These are phyloP conservation scores for Piaya cayana DNA, from an alignment of 2,113 vertebrate genomes.

Conservation along the genomic window DNA sequence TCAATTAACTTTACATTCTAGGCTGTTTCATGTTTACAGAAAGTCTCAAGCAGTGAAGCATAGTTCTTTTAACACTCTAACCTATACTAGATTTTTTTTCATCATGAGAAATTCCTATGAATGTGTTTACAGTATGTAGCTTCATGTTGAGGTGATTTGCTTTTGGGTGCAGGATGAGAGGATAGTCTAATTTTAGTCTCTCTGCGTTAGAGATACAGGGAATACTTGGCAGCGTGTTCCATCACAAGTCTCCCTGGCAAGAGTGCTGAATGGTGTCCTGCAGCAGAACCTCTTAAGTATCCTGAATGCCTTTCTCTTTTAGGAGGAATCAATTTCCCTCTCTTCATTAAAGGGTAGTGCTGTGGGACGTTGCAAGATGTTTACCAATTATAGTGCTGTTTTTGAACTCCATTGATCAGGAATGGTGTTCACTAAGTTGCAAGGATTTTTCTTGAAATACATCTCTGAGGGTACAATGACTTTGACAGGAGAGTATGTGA, in stretches of 20 bases:
- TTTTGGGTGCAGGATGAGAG: neutral
- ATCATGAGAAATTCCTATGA: neutral
- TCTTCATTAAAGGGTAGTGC: neutral
- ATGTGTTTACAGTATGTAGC: neutral
- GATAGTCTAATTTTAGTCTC: neutral
- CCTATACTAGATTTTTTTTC: neutral
- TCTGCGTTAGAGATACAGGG: neutral
- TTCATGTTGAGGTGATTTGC: neutral
- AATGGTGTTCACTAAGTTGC: neutral
- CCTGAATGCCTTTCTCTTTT: neutral
- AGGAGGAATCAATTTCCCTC: neutral
- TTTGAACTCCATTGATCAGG: neutral
- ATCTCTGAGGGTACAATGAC: neutral
- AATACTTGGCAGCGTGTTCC: neutral
- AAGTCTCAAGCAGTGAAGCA: neutral
- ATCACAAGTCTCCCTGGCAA: accelerated
- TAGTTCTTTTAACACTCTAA: neutral
- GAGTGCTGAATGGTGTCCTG: accelerated
- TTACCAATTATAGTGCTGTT: neutral
- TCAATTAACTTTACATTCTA: neutral
- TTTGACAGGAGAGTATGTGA: neutral
- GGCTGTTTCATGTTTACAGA: neutral
- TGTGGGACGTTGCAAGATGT: neutral
- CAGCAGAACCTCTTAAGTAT: neutral
- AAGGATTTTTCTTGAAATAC: neutral